Conservation (phyloP, 2,797 vertebrate species). For the Sebastes hubbsi region DNA sequence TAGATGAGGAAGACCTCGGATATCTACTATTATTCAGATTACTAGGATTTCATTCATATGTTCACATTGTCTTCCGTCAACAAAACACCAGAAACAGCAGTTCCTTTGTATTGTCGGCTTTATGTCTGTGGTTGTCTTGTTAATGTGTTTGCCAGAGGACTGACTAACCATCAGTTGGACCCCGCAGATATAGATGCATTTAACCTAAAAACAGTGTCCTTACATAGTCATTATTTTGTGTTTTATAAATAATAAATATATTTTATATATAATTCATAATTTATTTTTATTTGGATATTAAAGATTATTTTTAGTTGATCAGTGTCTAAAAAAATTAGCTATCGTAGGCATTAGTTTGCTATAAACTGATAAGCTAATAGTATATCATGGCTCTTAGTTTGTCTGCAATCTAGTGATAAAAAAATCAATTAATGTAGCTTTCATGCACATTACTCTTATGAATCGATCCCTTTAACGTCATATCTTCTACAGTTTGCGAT, state of each 20-base stretch:
- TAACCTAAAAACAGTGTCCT: background rate
- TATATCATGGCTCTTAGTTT: background rate
- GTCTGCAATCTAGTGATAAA: too few species aligned
- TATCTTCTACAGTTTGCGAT: background rate
- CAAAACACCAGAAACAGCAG: background rate
- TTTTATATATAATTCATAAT: background rate
- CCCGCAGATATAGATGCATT: background rate
- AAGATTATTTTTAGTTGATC: background rate
- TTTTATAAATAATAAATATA: background rate
- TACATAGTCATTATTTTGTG: background rate
- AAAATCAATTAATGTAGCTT: background rate
- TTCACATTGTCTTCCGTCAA: background rate
- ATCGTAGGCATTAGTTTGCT: background rate
- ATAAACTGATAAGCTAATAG: background rate
- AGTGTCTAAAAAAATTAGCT: background rate
- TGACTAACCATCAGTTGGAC: background rate
- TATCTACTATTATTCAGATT: background rate
- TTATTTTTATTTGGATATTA: background rate
- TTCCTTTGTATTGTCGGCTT: background rate
- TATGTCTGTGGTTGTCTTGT: background rate
- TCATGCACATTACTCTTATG: background rate
- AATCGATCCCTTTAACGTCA: background rate
- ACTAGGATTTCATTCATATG: background rate
- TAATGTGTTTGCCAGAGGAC: background rate
- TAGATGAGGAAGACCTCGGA: background rate